Conservation (phyloP, 1,140 invertebrate genomes). For the Zeugodacus cucurbitae region DNA sequence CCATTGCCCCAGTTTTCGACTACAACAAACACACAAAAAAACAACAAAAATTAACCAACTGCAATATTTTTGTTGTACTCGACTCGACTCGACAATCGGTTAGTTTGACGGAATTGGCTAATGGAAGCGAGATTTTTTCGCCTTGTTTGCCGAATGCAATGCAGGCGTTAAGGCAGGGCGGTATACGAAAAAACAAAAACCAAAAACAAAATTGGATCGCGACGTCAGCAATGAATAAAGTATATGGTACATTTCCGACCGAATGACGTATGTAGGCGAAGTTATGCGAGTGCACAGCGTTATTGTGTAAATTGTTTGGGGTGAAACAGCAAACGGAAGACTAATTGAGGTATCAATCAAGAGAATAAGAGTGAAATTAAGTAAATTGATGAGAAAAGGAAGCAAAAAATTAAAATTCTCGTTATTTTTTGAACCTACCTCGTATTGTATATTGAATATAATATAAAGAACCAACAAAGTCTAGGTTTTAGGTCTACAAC, state of each 20-base stretch:
- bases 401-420: no score
- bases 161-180: background rate
- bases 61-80: background rate
- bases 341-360: no score
- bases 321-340: no score
- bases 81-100: background rate
- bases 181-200: background rate
- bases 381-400: no score
- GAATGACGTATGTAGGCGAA: conserved; percentile 25
- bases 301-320: background rate
- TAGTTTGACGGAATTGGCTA: conserved; percentile 2
- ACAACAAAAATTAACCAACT: background rate
- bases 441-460: no score
- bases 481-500: no score
- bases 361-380: no score
- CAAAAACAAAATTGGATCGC: conserved; percentile 15
- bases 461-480: no score
- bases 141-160: background rate
- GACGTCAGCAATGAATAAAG: conserved; percentile 9
- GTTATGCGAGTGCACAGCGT: background rate
- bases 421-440: no score
- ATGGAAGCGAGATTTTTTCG: background rate
- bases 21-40: background rate
- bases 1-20: conserved; percentile 44
- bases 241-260: background rate